Base-by-base conservation (phyloP, 2,797 vertebrate species). In the Chloroceryle amazona region DNA sequence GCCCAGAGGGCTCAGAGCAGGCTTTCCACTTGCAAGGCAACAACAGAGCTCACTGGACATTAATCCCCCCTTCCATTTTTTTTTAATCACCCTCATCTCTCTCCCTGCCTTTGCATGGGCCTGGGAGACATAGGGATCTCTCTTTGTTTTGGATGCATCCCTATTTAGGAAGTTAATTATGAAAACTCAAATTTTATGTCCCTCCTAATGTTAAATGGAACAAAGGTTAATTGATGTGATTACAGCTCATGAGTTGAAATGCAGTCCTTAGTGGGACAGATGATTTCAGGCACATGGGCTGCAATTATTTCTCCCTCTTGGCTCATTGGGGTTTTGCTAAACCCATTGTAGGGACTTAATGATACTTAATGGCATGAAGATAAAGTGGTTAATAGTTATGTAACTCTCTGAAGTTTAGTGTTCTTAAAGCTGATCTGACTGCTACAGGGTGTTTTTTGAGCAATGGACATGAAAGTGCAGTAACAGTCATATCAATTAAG, bases 171-270 rank as follows among this genome's bases (percentile, higher is more conserved):
- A 81, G 89, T 97, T 96, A 97, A 96, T 97, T 96, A 95, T 16
- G 14, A 95, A 96, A 94, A 65, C 65, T 62, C 67, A 90, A 93
- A 90, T 94, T 95, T 81, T 92, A 35, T 71, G 74, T 67, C 61
- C 82, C 49, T 96, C 90, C 84, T 89, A 93, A 96, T 82, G 86
- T 90, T 96, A 90, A 87, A 22, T 91, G 71, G 95, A 93, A 89
- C 84, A 95, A 91, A 97, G 96, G 94, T 97, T 97, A 97, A 97
- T 93, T 96, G 93, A 92, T 94, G 75, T 86, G 92, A 97, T 95
- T 95, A 88, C 11, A 8, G 93, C 92, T 96, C 80, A 76, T 54
- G 81, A 96, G 47, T 91, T 71, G 66, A 95, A 96, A 65, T 91
- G 83, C 86, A 95, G 71, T 82, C 93, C 93, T 96, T 93, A 95